Evolutionary conservation across 2,888 invertebrate genomes (phyloP).

Genomic region (Volucella inflata): DNA sequence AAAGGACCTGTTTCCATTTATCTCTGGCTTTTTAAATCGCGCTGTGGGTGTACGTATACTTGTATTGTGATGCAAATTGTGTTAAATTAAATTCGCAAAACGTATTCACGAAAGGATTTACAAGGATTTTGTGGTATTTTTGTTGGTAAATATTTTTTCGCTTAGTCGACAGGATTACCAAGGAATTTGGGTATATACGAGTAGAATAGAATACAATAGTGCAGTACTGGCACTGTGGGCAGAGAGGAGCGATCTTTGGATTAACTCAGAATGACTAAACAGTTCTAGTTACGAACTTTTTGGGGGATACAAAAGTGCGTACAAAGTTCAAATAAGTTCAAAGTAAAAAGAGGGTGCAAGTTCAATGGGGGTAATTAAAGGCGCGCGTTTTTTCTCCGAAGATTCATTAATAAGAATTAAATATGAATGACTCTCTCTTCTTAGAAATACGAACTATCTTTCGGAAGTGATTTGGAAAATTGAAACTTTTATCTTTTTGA

Average conservation of each 20-base stretch:
- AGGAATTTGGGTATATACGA: slow-evolving; percentile 11
- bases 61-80: slow-evolving; percentile 20
- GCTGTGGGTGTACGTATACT: background rate
- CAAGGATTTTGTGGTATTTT: slow-evolving; percentile 16
- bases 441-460: no score
- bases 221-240: background rate
- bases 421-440: no score
- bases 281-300: background rate
- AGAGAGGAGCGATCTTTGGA: slow-evolving; percentile 22
- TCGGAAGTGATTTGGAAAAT: no score
- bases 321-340: background rate
- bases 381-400: no score
- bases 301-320: slow-evolving; percentile 5
- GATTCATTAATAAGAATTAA: no score
- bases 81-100: slow-evolving; percentile 14
- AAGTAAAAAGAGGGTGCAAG: no score
- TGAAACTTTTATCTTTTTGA: no score
- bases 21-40: background rate
- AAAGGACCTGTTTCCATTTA: background rate
- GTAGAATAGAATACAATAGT: no score
- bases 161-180: slow-evolving; percentile 21
- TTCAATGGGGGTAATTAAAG: no score
- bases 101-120: slow-evolving; percentile 10
- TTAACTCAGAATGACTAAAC: slow-evolving; percentile 21
- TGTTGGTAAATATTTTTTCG: background rate